phyloP scores from a whole-genome alignment of 1,140 invertebrate species.

The Subanguina moxae region DNA sequence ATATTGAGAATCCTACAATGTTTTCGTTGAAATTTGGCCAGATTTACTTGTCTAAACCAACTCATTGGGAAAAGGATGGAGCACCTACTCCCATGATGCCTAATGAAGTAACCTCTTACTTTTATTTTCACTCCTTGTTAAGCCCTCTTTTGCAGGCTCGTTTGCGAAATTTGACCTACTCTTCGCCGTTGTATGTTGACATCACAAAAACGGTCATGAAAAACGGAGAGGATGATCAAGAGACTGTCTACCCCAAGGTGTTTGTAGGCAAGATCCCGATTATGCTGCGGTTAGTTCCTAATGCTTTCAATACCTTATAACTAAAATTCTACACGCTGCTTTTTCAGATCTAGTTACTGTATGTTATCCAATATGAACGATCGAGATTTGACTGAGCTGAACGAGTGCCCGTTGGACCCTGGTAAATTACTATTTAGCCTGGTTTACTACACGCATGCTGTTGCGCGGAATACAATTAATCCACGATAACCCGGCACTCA shows the following conservation, averaged over 20 bases:
- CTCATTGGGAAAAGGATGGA: conserved; percentile 99
- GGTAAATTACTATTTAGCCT: too few relatives aligned
- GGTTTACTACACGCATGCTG: too few relatives aligned
- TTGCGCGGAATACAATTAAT: too few relatives aligned
- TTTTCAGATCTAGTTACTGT: conserved; percentile 78
- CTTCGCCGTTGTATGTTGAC: conserved; percentile 94
- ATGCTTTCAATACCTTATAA: background rate
- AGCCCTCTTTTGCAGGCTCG: conserved; percentile 36
- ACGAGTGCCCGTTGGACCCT: conserved; percentile 71
- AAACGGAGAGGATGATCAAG: conserved; percentile 82
- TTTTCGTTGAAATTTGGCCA: conserved; percentile 95
- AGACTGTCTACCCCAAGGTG: conserved; percentile 91
- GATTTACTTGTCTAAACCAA: conserved; percentile 96
- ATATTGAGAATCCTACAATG: conserved; percentile 66
- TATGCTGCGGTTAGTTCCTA: conserved; percentile 72
- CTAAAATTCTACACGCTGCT: background rate
- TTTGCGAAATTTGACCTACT: conserved; percentile 67
- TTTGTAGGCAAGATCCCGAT: conserved; percentile 99
- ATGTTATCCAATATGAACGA: conserved; percentile 85
- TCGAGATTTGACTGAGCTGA: conserved; percentile 95
- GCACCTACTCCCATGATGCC: conserved; percentile 98
- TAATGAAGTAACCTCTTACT: conserved; percentile 73
- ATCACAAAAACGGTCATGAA: conserved; percentile 90
- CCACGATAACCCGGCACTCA: too few relatives aligned
- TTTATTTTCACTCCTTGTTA: background rate